Evolutionary conservation across 1,140 invertebrate genomes (phyloP), one percentile per base, ranked within the genome.

Genomic region (Mycetomoellerius zeteki): DNA sequence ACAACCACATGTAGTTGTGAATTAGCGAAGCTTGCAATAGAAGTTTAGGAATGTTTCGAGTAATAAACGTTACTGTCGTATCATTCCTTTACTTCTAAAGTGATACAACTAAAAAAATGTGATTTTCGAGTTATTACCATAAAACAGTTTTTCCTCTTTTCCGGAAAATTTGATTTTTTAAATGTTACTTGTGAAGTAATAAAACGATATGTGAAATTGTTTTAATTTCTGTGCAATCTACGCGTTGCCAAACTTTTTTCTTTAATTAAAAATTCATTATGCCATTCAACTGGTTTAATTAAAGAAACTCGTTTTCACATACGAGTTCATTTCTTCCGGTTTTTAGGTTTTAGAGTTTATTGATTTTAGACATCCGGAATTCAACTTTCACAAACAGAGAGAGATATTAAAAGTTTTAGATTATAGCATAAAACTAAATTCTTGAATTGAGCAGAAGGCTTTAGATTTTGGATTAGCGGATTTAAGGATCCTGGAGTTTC

Each of bases 261-360:
- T 71, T 56, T 56, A 81, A 56, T 81, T 69, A 69, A 69, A 43
- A 16, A 56, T 67, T 54, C n/a, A 24, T 69, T 43, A 19, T 14
- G 19, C 19, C 58, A 43, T 19, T 10, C 60, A 21, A 3, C n/a
- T 37, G 62, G n/a, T 37, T 56, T 69, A 69, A 43, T 27, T 37
- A 30, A 65, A 65, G 27, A 33, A 2, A 37, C 19, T 52, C 19
- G 27, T 80, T 72, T 14, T 5, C n/a, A 3, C n/a, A 3, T 62
- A 21, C 10, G 64, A 7, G 21, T 80, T 43, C 27, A 50, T 33
- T 21, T 21, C 5, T 16, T 60, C 71, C 27, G 50, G 4, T 47
- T n/a, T 27, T 47, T n/a, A 14, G 3, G 19, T 77, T 77, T 19
- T 47, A 24, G 16, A n/a, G 12, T 78, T 33, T 16, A 52, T 64